Evolutionary conservation across 2,888 invertebrate genomes (phyloP).

Genomic region (Eubasilissa splendida): DNA sequence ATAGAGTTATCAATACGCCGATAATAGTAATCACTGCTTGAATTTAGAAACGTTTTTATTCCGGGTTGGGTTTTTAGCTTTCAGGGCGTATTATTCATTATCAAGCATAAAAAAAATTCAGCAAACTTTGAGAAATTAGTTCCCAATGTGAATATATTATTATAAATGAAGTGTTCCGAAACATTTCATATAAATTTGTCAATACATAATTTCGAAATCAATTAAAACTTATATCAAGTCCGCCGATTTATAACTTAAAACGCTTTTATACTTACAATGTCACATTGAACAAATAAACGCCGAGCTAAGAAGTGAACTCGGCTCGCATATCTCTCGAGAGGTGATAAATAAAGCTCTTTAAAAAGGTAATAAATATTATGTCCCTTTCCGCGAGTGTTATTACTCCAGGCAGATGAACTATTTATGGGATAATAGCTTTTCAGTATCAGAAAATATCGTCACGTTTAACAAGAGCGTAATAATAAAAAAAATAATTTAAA

Average conservation of each 20-base stretch:
- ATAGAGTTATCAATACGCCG: no score
- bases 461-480: not conserved
- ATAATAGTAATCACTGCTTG: no score
- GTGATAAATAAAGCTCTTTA: constrained; percentile 18
- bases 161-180: no score
- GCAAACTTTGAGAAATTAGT: no score
- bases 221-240: no score
- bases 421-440: not conserved
- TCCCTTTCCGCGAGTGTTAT: not conserved
- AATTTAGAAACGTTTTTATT: not conserved
- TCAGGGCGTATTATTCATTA: no score
- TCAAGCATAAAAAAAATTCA: no score
- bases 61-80: not conserved
- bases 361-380: not conserved
- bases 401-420: constrained; percentile 1
- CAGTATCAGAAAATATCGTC: not conserved
- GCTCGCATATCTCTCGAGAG: not conserved
- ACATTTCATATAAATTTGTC: no score
- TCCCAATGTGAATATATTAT: no score
- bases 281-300: constrained; percentile 4
- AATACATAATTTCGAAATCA: no score
- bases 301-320: not conserved
- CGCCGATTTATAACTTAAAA: no score
- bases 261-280: not conserved
- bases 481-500: no score